Conservation (phyloP, 2,888 invertebrate species). For the Chymomyza fuscimana region DNA sequence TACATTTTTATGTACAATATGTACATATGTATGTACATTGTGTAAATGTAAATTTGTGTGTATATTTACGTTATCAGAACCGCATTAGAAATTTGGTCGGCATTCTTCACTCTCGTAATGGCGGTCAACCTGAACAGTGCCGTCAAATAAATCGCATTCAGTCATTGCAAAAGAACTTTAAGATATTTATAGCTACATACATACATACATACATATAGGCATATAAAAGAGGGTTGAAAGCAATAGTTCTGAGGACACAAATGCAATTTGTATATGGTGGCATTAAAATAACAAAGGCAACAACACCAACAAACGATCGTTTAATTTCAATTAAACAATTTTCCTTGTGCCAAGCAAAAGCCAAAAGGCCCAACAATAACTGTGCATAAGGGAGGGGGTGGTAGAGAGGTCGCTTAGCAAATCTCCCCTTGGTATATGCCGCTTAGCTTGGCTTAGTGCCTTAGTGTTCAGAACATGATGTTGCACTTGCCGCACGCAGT, state of each 20-base stretch:
- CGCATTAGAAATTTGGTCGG: not conserved
- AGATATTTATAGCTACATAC: no score
- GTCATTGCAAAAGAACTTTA: no score
- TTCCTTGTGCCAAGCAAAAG: conserved; percentile 69
- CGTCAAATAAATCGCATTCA: no score
- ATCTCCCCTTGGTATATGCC: conserved; percentile 71
- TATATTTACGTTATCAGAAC: not conserved
- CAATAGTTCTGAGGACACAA: conserved; percentile 41
- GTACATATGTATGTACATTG: no score
- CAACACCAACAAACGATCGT: conserved; percentile 74
- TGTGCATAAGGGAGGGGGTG: not conserved
- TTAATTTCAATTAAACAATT: conserved; percentile 80
- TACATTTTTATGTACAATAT: conserved; percentile 4
- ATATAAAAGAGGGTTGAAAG: conserved; percentile 18
- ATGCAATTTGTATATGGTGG: conserved; percentile 73
- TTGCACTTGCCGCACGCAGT: conserved; percentile 74
- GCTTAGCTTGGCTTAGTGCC: conserved; percentile 72
- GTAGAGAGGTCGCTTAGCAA: conserved; percentile 50
- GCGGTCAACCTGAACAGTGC: no score
- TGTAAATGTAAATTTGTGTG: no score
- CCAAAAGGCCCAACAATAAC: conserved; percentile 66
- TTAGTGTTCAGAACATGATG: conserved; percentile 72
- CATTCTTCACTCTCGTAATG: no score
- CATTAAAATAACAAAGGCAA: conserved; percentile 55
- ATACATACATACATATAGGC: not conserved